Base-by-base conservation (phyloP, 2,888 invertebrate species). In the Dugesia japonica region DNA sequence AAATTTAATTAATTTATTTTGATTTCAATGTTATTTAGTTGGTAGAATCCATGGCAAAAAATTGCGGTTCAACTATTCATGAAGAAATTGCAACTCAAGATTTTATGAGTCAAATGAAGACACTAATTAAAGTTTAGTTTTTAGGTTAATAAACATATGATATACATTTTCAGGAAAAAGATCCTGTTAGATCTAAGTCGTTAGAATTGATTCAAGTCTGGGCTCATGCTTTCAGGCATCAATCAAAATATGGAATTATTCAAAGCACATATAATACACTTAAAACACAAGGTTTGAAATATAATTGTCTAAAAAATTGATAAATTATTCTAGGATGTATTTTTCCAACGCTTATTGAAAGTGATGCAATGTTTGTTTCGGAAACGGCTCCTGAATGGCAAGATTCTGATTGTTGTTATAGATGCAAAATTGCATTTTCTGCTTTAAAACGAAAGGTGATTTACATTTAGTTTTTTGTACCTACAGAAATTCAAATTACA, bases 341-440 rank as follows among this genome's bases (percentile, higher is more conserved):
- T 80, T 94, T 97, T 83, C 94, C 94, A 0, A 87, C 88, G 42
- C 85, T 94, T 76, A 91, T 91, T 82, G 97, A 97, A 86, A 92
- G 94, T 77, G 98, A 98, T 86, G 97, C 97, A 42, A 97, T 99
- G 97, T 98, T 97, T 85, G 89, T 89, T 77, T 92, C 97, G 1
- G 94, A 97, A 83, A 91, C 90, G 27, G 97, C 98, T 15, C 98
- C 98, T 0, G 92, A 92, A 82, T 99, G 98, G 98, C 90, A 90
- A 0, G 95, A 98, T 83, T 94, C 94, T 20, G 91, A 92, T 82
- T 90, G 90, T 13, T 98, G 98, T 82, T 92, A 94, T 86, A 89
- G 94, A 79, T 97, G 95, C 83, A 88, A 94, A n/a, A 89, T 89
- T 7, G 88, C 88, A 77, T 95, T 95, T 84, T 87, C 89, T 0